phyloP scores from a whole-genome alignment of 2,797 vertebrate species.

The Bovichtus diacanthus region DNA sequence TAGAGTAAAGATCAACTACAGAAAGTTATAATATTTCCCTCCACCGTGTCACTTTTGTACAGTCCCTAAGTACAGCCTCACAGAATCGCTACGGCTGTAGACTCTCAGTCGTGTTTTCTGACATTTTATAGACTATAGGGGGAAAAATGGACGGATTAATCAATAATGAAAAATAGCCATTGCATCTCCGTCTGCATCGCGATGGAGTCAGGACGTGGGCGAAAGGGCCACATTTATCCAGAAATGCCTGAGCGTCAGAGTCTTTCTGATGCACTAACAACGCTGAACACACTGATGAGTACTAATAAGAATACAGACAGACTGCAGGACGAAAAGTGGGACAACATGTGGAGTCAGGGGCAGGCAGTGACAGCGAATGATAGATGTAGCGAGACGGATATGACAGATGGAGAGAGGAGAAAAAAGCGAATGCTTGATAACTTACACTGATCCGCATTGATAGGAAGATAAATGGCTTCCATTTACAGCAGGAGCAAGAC shows the following conservation, averaged over 20 bases:
- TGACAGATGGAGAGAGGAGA: conserved; percentile 68
- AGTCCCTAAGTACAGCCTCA: neutral
- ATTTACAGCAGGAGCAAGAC: conserved; percentile 62
- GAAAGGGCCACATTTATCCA: neutral
- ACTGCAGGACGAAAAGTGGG: conserved; percentile 17
- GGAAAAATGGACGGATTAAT: neutral
- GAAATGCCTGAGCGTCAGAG: neutral
- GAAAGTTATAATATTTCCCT: neutral
- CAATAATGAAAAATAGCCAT: neutral
- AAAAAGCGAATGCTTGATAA: conserved; percentile 67
- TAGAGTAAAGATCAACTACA: neutral
- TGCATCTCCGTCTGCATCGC: neutral
- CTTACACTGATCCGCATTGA: conserved; percentile 51
- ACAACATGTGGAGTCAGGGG: conserved; percentile 38
- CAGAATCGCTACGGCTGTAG: neutral
- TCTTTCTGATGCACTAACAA: conserved; percentile 2
- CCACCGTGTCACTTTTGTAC: neutral
- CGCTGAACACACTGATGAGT: conserved; percentile 6
- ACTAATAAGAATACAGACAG: conserved; percentile 6
- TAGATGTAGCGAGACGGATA: conserved; percentile 56
- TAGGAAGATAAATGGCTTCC: conserved; percentile 72
- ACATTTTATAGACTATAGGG: neutral
- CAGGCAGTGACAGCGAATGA: conserved; percentile 56
- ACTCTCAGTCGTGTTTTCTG: neutral
- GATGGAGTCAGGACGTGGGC: neutral